Conservation (phyloP, 2,797 vertebrate genomes). For the Premnoplex brunnescens region DNA sequence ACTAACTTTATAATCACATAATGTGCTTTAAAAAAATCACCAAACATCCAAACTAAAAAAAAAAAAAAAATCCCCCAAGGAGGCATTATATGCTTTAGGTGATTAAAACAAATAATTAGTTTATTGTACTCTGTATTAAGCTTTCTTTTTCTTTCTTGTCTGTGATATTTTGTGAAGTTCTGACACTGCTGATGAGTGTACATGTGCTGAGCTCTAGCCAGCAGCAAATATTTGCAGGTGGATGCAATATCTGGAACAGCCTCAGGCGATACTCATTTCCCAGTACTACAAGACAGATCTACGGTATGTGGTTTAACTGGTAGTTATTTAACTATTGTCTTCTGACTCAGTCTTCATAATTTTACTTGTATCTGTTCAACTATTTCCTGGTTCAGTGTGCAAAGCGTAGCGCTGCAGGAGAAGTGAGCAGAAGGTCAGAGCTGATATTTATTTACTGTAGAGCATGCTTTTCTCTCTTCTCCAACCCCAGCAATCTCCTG, state of each 20-base stretch:
- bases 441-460: background rate
- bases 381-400: background rate
- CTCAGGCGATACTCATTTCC: background rate
- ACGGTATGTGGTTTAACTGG: conserved; percentile 44
- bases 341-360: conserved; percentile 19
- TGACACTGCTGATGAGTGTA: background rate
- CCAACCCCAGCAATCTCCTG: background rate
- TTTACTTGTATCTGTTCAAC: background rate
- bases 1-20: background rate
- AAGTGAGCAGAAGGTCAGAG: background rate
- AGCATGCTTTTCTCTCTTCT: background rate
- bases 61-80: background rate
- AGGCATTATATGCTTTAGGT: background rate
- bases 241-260: conserved; percentile 32
- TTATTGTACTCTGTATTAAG: background rate
- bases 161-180: background rate
- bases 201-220: background rate
- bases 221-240: conserved; percentile 40
- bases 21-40: background rate
- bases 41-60: background rate
- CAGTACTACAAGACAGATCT: background rate
- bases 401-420: background rate
- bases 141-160: background rate
- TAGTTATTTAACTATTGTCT: conserved; percentile 46
- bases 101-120: background rate